Evolutionary conservation across 2,113 vertebrate genomes (phyloP), one percentile per base, ranked within the genome.

Genomic region (Trichomycterus rosablanca): DNA sequence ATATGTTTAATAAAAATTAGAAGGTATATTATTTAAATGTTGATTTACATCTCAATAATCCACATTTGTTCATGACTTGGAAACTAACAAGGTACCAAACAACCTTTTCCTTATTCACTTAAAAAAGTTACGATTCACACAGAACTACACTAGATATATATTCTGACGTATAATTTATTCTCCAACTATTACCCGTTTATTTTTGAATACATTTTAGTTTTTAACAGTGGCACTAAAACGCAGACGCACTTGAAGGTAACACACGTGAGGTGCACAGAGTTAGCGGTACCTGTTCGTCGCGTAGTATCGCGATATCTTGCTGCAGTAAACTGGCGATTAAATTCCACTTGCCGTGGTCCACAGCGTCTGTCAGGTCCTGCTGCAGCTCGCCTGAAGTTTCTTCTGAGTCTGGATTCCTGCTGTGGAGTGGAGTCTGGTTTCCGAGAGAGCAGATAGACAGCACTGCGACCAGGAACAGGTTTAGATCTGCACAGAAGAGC

Each of bases 371-470:
- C 0, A 34, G 5, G 3, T 44, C 59, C 15, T 48, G 34, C 5
- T 55, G 1, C 28, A 65, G 76, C 1, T 81, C 82, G 40, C 83
- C 81, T 5, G 84, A 83, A 2, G 14, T 19, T 12, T 79, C 83
- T 3, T 42, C 74, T 5, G 67, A 49, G 3, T 42, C 59, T 0
- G 23, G 44, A 4, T 63, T 48, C 0, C 55, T 22, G 49, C 24
- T 26, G 18, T 18, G 14, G 0, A 28, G 18, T 1, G 58, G 45
- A 10, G 68, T 1, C 0, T 77, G 71, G 12, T 69, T 62, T 1
- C 57, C 52, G 0, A n/a, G n/a, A 3, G 51, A 45, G 18, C 44
- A 26, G 9, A 66, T 66, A 0, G 66, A 43, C 57, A 83, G 66
- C 37, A 60, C n/a, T 5, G 54, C 20, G 1, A 67, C 62, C 2